Evolutionary conservation across 1,140 invertebrate genomes (phyloP).

Genomic region (Capitella teleta): DNA sequence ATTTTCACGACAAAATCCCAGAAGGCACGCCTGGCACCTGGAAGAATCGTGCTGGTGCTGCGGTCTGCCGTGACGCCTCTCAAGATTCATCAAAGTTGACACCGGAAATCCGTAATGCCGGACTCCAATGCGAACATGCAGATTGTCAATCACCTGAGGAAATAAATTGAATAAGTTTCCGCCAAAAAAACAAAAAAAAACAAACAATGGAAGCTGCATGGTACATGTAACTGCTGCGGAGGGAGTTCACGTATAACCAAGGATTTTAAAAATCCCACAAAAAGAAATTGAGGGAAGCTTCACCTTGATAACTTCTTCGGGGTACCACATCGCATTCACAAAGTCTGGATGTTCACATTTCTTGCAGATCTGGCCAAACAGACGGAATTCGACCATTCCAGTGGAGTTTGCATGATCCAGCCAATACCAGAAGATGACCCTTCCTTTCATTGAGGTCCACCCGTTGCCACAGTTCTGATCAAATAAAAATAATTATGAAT

Average conservation of each 20-base stretch:
- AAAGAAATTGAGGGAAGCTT: not conserved
- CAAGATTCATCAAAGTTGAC: constrained; percentile 39
- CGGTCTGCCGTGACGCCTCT: constrained; percentile 43
- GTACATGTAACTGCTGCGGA: not conserved
- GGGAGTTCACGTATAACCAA: not conserved
- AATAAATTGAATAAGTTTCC: too few species aligned
- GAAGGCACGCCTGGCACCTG: constrained; percentile 45
- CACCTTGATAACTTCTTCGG: constrained; percentile 47
- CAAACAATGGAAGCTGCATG: not conserved
- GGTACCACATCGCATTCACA: constrained; percentile 47
- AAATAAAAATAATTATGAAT: constrained; percentile 6
- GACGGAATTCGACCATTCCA: constrained; percentile 41
- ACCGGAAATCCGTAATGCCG: constrained; percentile 42
- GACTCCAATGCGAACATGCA: constrained; percentile 43
- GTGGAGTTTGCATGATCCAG: constrained; percentile 32
- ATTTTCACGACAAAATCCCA: constrained; percentile 37
- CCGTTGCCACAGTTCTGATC: constrained; percentile 43
- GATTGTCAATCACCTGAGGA: constrained; percentile 44
- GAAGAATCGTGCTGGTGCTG: constrained; percentile 42
- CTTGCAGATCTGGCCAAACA: constrained; percentile 46
- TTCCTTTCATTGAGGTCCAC: constrained; percentile 48
- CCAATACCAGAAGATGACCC: constrained; percentile 45
- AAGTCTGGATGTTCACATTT: constrained; percentile 41
- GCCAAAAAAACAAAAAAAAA: too few species aligned
- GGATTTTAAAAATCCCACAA: not conserved